These are phyloP conservation scores for Trogon surrucura DNA, from an alignment of 2,113 vertebrate genomes.

Conservation along the genomic window DNA sequence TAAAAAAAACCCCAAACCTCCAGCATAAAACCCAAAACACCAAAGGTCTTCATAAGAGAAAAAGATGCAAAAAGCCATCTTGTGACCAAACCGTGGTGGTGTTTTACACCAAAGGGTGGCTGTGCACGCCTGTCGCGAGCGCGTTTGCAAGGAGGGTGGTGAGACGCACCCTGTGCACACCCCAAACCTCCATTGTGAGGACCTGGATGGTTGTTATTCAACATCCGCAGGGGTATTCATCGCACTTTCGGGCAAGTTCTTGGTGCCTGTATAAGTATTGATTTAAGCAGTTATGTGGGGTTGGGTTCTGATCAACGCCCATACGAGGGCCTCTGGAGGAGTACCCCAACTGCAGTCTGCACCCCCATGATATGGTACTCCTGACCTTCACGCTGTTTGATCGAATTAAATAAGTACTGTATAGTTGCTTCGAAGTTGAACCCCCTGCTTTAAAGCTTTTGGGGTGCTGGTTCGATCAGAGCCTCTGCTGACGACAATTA, in stretches of 20 bases:
- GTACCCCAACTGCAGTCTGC: too few relatives aligned
- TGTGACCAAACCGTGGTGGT: accelerated
- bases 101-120: not conserved
- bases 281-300: too few relatives aligned
- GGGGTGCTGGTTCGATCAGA: not conserved
- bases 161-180: accelerated
- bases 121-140: accelerated
- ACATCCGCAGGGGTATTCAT: not conserved
- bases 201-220: not conserved
- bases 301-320: not conserved
- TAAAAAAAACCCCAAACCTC: too few relatives aligned
- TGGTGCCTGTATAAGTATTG: accelerated
- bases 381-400: not conserved
- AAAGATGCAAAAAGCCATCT: not conserved
- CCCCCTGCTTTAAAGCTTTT: too few relatives aligned
- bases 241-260: not conserved
- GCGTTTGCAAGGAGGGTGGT: not conserved
- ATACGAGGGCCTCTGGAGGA: accelerated
- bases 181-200: too few relatives aligned
- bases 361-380: not conserved
- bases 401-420: not conserved
- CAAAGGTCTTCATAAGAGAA: not conserved
- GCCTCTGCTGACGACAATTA: not conserved
- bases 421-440: not conserved
- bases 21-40: not conserved